These are phyloP conservation scores for Diplolepis rosae DNA, from an alignment of 2,888 invertebrate genomes.

Conservation along the genomic window DNA sequence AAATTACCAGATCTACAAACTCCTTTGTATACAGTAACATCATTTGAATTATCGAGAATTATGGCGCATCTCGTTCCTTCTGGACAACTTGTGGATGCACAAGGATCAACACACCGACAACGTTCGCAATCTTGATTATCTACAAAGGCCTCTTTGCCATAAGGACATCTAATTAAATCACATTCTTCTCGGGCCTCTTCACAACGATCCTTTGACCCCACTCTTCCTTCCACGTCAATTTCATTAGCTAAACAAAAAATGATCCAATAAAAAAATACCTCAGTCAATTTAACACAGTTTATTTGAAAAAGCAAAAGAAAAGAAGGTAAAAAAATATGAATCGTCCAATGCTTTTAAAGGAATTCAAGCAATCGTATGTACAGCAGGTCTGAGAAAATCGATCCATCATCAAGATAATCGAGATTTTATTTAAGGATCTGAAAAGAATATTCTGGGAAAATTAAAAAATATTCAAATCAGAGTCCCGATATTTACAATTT, in stretches of 20 bases:
- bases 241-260: slow-evolving; percentile 64
- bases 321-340: neutral
- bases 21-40: slow-evolving; percentile 75
- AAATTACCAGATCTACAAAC: slow-evolving; percentile 81
- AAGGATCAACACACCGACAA: slow-evolving; percentile 87
- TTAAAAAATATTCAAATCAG: neutral
- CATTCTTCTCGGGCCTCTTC: slow-evolving; percentile 79
- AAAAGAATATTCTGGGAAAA: neutral
- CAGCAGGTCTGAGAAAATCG: too few species aligned
- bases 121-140: slow-evolving; percentile 80
- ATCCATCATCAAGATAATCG: too few species aligned
- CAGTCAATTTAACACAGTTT: too few species aligned
- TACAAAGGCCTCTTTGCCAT: slow-evolving; percentile 80
- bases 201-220: slow-evolving; percentile 75
- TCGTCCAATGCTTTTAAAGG: too few species aligned
- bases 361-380: too few species aligned
- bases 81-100: slow-evolving; percentile 78
- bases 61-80: slow-evolving; percentile 82
- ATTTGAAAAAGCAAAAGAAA: neutral
- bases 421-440: too few species aligned
- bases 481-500: neutral
- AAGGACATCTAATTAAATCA: slow-evolving; percentile 80
- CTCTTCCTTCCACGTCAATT: slow-evolving; percentile 68
- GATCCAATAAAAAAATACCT: too few species aligned
- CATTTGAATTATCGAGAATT: slow-evolving; percentile 66